Percentiles rank a stretch among this genome's conserved stretches.
Evolutionary conservation across 2,888 invertebrate genomes (phyloP).

Genomic region (Calliphora vomitoria): DNA sequence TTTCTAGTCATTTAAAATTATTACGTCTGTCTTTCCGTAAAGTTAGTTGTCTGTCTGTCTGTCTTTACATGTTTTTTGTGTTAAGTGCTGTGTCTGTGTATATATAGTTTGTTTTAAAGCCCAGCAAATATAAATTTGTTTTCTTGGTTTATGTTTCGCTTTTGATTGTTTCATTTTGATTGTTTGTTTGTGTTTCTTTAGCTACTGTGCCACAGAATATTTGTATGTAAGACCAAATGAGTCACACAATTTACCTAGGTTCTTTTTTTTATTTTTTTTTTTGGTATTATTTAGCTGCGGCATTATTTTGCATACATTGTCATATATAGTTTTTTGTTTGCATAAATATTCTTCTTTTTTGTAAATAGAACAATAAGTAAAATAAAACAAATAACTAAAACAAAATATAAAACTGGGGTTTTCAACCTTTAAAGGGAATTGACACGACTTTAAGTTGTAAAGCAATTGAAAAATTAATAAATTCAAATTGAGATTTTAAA

Average conservation of each 20-base stretch:
- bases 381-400: not conserved
- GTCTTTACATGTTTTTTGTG: conserved; percentile 12
- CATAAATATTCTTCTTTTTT: not conserved
- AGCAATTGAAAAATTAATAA: not conserved
- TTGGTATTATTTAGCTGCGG: not conserved
- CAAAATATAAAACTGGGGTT: not conserved
- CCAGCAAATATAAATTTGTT: too few species aligned
- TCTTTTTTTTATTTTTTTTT: too few species aligned
- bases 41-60: conserved; percentile 5
- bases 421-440: not conserved
- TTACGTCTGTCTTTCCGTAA: conserved; percentile 35
- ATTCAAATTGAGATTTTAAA: not conserved
- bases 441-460: not conserved
- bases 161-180: conserved; percentile 1
- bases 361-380: not conserved
- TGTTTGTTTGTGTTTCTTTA: not conserved
- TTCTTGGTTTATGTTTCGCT: not conserved
- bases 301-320: not conserved
- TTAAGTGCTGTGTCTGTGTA: not conserved
- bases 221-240: not conserved
- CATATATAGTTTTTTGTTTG: not conserved
- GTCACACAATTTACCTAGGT: conserved; percentile 6
- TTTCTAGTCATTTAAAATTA: conserved; percentile 57
- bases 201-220: conserved; percentile 3
- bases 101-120: not conserved